Percentiles rank a stretch among this genome's conserved stretches.
Conservation (phyloP, 1,140 invertebrate species). For the Lepidurus packardi region DNA sequence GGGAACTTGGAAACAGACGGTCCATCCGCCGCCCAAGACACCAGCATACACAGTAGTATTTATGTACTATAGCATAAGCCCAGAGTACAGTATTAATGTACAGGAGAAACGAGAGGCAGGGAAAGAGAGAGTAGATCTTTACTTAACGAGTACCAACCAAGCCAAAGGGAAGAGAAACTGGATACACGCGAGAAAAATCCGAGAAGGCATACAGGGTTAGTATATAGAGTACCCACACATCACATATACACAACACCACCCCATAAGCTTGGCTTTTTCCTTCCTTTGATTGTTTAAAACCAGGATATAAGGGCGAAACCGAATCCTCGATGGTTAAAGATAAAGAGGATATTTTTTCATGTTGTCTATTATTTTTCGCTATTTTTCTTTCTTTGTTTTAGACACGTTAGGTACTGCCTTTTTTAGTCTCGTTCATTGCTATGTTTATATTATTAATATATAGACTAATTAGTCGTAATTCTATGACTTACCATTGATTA, state of each 20-base stretch:
- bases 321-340: not conserved
- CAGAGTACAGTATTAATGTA: too few species aligned
- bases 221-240: too few species aligned
- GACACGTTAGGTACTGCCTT: not conserved
- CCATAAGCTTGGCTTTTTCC: conserved; percentile 6
- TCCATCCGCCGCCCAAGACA: too few species aligned
- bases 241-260: not conserved
- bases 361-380: not conserved
- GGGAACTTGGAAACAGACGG: not conserved
- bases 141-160: conserved; percentile 1
- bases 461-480: not conserved
- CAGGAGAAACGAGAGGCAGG: too few species aligned
- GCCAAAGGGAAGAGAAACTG: not conserved
- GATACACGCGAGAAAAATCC: conserved; percentile 18
- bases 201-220: not conserved
- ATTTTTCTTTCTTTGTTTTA: not conserved
- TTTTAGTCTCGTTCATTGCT: too few species aligned
- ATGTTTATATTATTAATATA: too few species aligned
- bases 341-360: not conserved
- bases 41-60: too few species aligned
- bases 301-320: conserved; percentile 6
- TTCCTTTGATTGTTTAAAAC: not conserved
- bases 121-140: not conserved
- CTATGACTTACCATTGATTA: not conserved
- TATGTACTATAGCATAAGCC: too few species aligned